Percentiles rank a stretch among this genome's conserved stretches.
Conservation (phyloP, 2,888 invertebrate genomes). For the Hydropsyche betteni region DNA sequence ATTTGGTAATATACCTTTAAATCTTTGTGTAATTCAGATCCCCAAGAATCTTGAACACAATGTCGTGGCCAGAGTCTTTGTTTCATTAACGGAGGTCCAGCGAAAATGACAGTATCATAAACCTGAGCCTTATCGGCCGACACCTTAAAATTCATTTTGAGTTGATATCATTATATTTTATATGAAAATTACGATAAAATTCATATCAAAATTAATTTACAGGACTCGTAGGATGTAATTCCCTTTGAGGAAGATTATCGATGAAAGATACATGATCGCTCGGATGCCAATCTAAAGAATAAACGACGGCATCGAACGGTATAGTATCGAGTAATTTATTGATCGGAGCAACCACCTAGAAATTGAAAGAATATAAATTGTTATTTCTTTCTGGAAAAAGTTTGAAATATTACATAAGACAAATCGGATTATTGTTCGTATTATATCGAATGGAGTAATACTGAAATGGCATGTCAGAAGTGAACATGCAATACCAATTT, state of each 20-base stretch:
- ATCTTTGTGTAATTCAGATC: conserved; percentile 90
- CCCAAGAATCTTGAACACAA: conserved; percentile 96
- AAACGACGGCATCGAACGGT: conserved; percentile 88
- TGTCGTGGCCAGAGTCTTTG: conserved; percentile 96
- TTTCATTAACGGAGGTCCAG: conserved; percentile 83
- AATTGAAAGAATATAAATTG: neutral
- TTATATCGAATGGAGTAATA: neutral
- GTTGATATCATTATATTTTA: conserved; percentile 16
- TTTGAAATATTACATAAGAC: neutral
- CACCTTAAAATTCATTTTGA: conserved; percentile 60
- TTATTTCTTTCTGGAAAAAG: neutral
- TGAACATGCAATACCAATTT: neutral
- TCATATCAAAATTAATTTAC: conserved; percentile 60
- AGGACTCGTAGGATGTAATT: conserved; percentile 77
- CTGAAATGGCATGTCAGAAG: neutral
- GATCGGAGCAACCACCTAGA: conserved; percentile 86
- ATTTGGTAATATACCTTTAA: conserved; percentile 70
- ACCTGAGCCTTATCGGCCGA: conserved; percentile 79
- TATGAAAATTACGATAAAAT: conserved; percentile 33
- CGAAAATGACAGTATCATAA: conserved; percentile 93
- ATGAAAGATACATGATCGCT: conserved; percentile 95
- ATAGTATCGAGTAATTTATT: conserved; percentile 84
- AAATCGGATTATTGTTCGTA: neutral
- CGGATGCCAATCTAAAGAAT: conserved; percentile 98
- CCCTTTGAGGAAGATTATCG: conserved; percentile 84